phyloP scores from a whole-genome alignment of 2,113 vertebrate genomes.

The Trinectes maculatus region DNA sequence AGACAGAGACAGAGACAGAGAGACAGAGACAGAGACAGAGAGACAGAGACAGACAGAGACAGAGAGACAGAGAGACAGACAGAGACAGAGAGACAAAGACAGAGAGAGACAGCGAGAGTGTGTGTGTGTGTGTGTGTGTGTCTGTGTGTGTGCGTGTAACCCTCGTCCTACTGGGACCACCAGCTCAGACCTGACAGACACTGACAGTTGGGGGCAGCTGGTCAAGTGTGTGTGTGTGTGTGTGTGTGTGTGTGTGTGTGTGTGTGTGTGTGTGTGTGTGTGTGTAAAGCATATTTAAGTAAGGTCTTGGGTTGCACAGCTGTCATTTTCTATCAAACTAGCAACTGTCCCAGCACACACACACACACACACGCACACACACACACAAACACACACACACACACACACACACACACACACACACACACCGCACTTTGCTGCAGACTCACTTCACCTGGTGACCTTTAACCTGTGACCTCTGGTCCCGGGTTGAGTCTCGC shows the following conservation, averaged over 20 bases:
- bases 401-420: constrained; percentile 14
- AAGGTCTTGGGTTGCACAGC: neutral
- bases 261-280: too few species aligned
- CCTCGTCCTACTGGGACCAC: constrained; percentile 51
- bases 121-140: constrained; percentile 8
- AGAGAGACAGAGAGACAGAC: neutral
- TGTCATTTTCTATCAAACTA: constrained; percentile 54
- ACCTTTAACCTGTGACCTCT: constrained; percentile 31
- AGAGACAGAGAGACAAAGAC: neutral
- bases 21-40: neutral
- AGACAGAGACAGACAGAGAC: neutral
- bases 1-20: neutral
- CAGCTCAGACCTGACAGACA: constrained; percentile 46
- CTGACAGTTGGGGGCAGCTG: constrained; percentile 66
- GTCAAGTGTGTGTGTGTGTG: constrained; percentile 17
- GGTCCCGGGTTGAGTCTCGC: neutral
- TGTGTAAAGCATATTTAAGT: too few species aligned
- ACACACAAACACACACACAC: constrained; percentile 21
- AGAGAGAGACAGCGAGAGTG: neutral
- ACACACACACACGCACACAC: neutral
- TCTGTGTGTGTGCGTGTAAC: constrained; percentile 6
- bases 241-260: constrained; percentile 14
- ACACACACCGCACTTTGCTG: constrained; percentile 32
- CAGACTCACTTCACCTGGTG: constrained; percentile 41
- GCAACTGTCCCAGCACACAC: constrained; percentile 26